Evolutionary conservation across 2,797 vertebrate genomes (phyloP).

Genomic region (Champsocephalus gunnari): DNA sequence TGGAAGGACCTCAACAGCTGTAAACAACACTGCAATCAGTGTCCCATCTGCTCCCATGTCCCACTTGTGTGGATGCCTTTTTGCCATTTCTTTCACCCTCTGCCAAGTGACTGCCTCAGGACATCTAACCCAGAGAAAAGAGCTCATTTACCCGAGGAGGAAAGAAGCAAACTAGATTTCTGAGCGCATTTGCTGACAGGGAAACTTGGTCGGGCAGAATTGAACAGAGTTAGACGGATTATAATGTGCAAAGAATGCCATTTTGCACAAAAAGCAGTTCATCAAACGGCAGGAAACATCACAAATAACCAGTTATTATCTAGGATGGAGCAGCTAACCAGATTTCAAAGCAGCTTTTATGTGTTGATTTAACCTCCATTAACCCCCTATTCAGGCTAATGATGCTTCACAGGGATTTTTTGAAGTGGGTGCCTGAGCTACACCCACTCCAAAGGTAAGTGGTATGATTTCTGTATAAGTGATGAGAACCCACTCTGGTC

Average conservation of each 20-base stretch:
- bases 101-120: slow-evolving; percentile 88
- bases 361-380: slow-evolving; percentile 59
- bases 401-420: slow-evolving; percentile 55
- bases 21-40: slow-evolving; percentile 88
- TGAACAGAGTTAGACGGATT: slow-evolving; percentile 36
- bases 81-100: slow-evolving; percentile 87
- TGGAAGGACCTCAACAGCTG: slow-evolving; percentile 85
- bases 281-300: slow-evolving; percentile 7
- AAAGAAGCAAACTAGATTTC: slow-evolving; percentile 82
- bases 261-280: slow-evolving; percentile 16
- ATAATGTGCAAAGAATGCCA: neutral
- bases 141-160: slow-evolving; percentile 86
- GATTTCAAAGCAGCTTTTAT: slow-evolving; percentile 10
- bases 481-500: neutral
- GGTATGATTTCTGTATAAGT: slow-evolving; percentile 13
- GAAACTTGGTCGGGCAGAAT: slow-evolving; percentile 58
- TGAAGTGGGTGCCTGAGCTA: slow-evolving; percentile 50
- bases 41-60: slow-evolving; percentile 88
- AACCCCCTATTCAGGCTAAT: slow-evolving; percentile 50
- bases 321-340: slow-evolving; percentile 24
- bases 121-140: slow-evolving; percentile 88
- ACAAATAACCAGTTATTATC: neutral
- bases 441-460: slow-evolving; percentile 65
- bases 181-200: slow-evolving; percentile 65
- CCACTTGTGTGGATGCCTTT: slow-evolving; percentile 87